Evolutionary conservation across 2,888 invertebrate species (phyloP).

Genomic region (Sceliomorpha sp.): DNA sequence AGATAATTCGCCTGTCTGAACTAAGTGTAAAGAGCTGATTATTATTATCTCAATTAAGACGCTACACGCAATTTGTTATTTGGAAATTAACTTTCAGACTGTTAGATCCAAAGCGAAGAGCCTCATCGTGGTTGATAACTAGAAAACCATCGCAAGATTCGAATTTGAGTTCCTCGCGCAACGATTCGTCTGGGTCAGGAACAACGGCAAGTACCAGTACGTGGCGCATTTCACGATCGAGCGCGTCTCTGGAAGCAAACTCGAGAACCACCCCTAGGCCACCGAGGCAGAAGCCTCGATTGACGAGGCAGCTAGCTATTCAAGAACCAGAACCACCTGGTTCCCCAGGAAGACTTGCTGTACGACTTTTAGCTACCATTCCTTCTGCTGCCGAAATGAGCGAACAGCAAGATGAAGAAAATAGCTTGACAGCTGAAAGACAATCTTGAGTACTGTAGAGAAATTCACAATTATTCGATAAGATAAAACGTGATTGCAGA

Average conservation of each 20-base stretch:
- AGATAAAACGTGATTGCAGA: background rate
- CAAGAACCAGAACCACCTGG: conserved; percentile 88
- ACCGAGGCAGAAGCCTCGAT: conserved; percentile 84
- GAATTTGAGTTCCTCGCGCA: conserved; percentile 92
- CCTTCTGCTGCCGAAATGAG: conserved; percentile 88
- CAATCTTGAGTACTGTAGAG: conserved; percentile 29
- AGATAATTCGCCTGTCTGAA: too few relatives aligned
- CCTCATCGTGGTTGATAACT: conserved; percentile 94
- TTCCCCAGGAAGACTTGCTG: conserved; percentile 82
- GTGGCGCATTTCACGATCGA: conserved; percentile 93
- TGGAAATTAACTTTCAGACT: conserved; percentile 81
- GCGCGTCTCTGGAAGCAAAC: conserved; percentile 84
- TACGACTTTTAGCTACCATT: conserved; percentile 86
- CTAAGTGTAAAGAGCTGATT: too few relatives aligned
- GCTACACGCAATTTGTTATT: too few relatives aligned
- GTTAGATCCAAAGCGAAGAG: conserved; percentile 88
- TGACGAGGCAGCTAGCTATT: conserved; percentile 90
- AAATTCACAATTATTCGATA: background rate
- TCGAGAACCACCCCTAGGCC: conserved; percentile 70
- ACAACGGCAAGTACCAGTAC: conserved; percentile 95
- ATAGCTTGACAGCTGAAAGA: conserved; percentile 36
- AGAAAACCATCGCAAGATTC: conserved; percentile 96
- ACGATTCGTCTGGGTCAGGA: conserved; percentile 94
- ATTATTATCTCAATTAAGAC: too few relatives aligned
- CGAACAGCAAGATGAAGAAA: conserved; percentile 84